Percentiles rank a stretch among this genome's conserved stretches.
Evolutionary conservation across 2,797 vertebrate genomes (phyloP).

Genomic region (Crenichthys baileyi): DNA sequence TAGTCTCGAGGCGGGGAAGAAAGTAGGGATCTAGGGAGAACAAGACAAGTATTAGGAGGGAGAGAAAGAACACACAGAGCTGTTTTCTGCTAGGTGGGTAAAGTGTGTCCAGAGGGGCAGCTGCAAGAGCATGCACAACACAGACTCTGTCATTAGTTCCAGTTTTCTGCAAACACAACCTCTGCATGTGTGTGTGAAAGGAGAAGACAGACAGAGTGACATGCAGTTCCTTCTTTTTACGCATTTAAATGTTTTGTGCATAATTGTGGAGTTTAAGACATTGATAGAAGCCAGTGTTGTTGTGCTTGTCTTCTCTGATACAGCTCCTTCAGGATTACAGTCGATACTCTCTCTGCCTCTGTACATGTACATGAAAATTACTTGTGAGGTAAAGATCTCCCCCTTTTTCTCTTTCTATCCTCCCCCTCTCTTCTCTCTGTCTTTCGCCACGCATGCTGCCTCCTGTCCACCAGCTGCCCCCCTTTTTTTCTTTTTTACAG

Average conservation of each 20-base stretch:
- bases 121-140: constrained; percentile 71
- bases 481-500: constrained; percentile 27
- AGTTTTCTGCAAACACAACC: constrained; percentile 75
- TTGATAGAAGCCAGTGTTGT: constrained; percentile 70
- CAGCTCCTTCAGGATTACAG: constrained; percentile 71
- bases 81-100: constrained; percentile 73
- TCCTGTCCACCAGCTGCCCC: constrained; percentile 71
- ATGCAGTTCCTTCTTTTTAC: constrained; percentile 38
- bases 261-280: constrained; percentile 58
- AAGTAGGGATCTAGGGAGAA: constrained; percentile 65
- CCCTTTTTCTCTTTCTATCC: constrained; percentile 6
- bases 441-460: constrained; percentile 46
- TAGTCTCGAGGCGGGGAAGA: constrained; percentile 60
- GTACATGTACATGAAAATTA: constrained; percentile 47
- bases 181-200: constrained; percentile 20
- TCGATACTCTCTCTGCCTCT: constrained; percentile 63
- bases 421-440: constrained; percentile 16
- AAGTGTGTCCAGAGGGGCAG: constrained; percentile 75
- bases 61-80: constrained; percentile 42
- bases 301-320: constrained; percentile 71
- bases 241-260: constrained; percentile 43
- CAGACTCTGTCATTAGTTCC: constrained; percentile 75
- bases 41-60: constrained; percentile 51
- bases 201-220: constrained; percentile 27
- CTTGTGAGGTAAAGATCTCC: constrained; percentile 46